Evolutionary conservation across 23 tunicate genomes (phyloP).

Genomic region (Halocynthia roretzi): DNA sequence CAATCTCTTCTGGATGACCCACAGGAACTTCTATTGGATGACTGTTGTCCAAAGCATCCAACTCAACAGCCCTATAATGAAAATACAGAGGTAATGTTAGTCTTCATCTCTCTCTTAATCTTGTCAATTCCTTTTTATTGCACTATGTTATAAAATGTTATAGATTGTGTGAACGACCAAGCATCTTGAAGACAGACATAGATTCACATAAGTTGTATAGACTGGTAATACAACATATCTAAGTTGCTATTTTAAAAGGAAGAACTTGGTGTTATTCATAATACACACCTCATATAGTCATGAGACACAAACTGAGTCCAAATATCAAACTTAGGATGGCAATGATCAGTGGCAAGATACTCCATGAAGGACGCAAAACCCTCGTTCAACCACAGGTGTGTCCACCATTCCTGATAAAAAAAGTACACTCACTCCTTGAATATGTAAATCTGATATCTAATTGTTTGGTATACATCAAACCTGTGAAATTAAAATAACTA

Average conservation of each 20-base stretch:
- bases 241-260: not conserved
- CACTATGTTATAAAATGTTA: not conserved
- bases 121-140: not conserved
- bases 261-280: not conserved
- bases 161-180: not conserved
- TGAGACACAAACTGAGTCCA: slow-evolving; percentile 91
- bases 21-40: slow-evolving; percentile 98
- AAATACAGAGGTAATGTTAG: not conserved
- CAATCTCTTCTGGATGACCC: slow-evolving; percentile 93
- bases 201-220: not conserved
- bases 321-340: slow-evolving; percentile 86
- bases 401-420: slow-evolving; percentile 97
- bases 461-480: not conserved
- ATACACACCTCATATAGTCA: slow-evolving; percentile 53
- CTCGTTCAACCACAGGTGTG: slow-evolving; percentile 98
- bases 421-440: not conserved
- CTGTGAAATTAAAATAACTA: not conserved
- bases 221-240: not conserved
- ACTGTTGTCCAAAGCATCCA: slow-evolving; percentile 95
- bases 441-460: not conserved
- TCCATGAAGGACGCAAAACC: slow-evolving; percentile 99
- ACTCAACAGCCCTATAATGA: slow-evolving; percentile 60
- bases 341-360: slow-evolving; percentile 85
- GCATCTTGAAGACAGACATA: not conserved
- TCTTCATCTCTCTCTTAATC: not conserved